Percentiles rank a stretch among this genome's conserved stretches.
These are phyloP conservation scores for Pseudomyrmex gracilis DNA, from an alignment of 1,140 invertebrate genomes.

Conservation along the genomic window DNA sequence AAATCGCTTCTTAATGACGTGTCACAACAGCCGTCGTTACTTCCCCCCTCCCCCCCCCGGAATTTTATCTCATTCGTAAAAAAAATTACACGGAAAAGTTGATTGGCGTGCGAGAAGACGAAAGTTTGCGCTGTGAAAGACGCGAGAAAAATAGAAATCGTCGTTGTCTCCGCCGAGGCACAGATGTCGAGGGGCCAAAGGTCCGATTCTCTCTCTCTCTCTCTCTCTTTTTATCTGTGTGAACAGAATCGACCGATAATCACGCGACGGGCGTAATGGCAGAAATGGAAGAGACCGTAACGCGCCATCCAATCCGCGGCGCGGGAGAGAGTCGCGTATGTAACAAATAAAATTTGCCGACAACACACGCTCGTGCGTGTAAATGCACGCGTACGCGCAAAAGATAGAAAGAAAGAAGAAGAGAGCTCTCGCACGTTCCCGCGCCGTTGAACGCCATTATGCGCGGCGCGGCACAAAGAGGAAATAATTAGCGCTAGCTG, in stretches of 20 bases:
- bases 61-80: background rate
- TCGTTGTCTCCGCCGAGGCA: background rate
- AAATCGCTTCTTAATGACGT: conserved; percentile 18
- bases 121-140: background rate
- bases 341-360: conserved; percentile 67
- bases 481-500: conserved; percentile 84
- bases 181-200: conserved; percentile 41
- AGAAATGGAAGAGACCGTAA: conserved; percentile 49
- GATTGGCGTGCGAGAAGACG: background rate
- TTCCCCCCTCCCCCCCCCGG: too few relatives aligned
- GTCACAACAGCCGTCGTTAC: background rate
- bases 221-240: too few relatives aligned
- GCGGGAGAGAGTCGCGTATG: conserved; percentile 24
- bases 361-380: conserved; percentile 38
- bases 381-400: conserved; percentile 56
- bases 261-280: background rate
- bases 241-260: conserved; percentile 58
- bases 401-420: conserved; percentile 33
- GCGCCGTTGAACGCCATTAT: conserved; percentile 74
- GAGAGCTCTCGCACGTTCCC: conserved; percentile 15
- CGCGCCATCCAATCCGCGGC: conserved; percentile 46
- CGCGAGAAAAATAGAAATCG: conserved; percentile 8
- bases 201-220: conserved; percentile 13
- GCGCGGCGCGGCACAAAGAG: conserved; percentile 81
- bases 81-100: background rate